Evolutionary conservation across 2,113 vertebrate genomes (phyloP).

Genomic region (Dipodomys spectabilis): DNA sequence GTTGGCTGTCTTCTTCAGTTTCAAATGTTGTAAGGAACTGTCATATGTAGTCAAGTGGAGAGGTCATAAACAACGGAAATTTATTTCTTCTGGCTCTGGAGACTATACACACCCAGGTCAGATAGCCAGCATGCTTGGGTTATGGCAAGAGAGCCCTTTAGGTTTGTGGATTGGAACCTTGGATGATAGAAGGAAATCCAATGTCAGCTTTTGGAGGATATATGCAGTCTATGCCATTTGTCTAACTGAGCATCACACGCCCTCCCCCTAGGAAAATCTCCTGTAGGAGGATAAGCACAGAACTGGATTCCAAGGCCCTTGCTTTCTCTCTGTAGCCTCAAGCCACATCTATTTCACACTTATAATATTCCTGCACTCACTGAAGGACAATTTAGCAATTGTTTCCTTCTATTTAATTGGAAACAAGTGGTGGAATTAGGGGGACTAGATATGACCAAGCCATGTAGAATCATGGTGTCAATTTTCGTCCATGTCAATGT

Average conservation of each 20-base stretch:
- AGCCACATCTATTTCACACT: background rate
- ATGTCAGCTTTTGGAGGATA: background rate
- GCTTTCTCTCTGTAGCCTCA: background rate
- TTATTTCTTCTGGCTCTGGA: background rate
- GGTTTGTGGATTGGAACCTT: background rate
- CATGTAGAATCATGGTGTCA: fast-evolving
- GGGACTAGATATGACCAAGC: background rate
- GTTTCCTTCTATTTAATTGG: background rate
- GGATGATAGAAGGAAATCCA: background rate
- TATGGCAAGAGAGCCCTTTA: background rate
- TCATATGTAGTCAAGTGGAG: no score
- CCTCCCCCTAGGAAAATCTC: background rate
- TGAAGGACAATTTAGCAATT: background rate
- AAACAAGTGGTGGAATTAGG: background rate
- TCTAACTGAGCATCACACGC: no score
- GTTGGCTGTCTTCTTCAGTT: background rate
- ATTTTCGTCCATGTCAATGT: background rate
- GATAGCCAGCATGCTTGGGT: background rate
- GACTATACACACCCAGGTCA: background rate
- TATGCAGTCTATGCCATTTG: no score
- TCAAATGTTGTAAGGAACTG: background rate
- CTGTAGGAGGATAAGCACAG: background rate
- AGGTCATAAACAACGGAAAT: background rate
- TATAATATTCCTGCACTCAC: background rate
- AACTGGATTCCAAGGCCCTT: background rate